phyloP scores from a whole-genome alignment of 2,797 vertebrate genomes.

The Sebastes trivittatus region DNA sequence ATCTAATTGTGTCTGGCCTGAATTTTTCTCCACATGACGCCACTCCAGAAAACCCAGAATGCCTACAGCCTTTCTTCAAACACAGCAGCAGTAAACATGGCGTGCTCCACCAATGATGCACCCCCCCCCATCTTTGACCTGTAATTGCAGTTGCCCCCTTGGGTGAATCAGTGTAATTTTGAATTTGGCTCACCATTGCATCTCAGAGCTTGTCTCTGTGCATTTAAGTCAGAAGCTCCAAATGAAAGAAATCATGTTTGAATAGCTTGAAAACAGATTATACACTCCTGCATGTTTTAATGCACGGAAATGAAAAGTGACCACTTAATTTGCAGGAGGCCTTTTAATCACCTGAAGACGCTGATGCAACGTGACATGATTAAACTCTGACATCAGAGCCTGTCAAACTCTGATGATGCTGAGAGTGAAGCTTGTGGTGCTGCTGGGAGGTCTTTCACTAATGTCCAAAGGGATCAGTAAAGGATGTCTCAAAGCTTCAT shows the following conservation, averaged over 20 bases:
- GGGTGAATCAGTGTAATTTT: slow-evolving; percentile 36
- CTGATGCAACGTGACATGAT: slow-evolving; percentile 37
- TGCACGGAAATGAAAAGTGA: slow-evolving; percentile 30
- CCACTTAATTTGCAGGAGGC: slow-evolving; percentile 18
- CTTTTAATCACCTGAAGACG: slow-evolving; percentile 41
- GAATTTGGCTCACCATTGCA: slow-evolving; percentile 23
- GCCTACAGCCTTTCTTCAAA: slow-evolving; percentile 34
- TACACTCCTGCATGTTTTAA: not conserved
- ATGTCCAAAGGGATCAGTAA: slow-evolving; percentile 44
- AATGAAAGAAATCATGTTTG: slow-evolving; percentile 18
- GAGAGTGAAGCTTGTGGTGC: slow-evolving; percentile 6
- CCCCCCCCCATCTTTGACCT: slow-evolving; percentile 23
- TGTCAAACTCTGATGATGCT: slow-evolving; percentile 20
- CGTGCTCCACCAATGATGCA: slow-evolving; percentile 21
- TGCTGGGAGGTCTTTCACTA: not conserved
- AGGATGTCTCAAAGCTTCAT: slow-evolving; percentile 39
- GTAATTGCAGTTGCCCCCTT: slow-evolving; percentile 30
- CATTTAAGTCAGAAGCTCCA: slow-evolving; percentile 20
- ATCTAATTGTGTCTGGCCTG: slow-evolving; percentile 46
- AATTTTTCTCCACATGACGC: slow-evolving; percentile 22
- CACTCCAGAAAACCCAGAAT: slow-evolving; percentile 33
- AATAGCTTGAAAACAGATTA: slow-evolving; percentile 26
- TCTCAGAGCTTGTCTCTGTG: slow-evolving; percentile 22
- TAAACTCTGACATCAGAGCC: slow-evolving; percentile 32
- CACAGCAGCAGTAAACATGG: slow-evolving; percentile 33